phyloP scores from a whole-genome alignment of 2,113 vertebrate species.

The Spermophilus dauricus region DNA sequence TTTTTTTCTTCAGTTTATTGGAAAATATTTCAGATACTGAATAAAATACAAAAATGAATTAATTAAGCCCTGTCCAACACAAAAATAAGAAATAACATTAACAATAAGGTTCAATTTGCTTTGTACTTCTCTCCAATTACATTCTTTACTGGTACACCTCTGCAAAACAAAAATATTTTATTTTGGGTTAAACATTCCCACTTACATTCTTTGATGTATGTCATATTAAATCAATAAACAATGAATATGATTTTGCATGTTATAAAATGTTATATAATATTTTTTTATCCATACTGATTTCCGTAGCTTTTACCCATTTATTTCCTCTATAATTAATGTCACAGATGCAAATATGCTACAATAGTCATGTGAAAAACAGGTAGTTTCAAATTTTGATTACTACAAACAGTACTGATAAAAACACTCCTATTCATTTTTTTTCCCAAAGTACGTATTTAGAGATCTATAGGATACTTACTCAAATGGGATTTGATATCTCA shows the following conservation, averaged over 20 bases:
- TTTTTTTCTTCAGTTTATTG: background rate
- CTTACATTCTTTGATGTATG: background rate
- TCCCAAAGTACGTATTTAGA: background rate
- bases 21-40: background rate
- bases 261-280: background rate
- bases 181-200: background rate
- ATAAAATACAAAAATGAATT: background rate
- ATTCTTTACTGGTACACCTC: background rate
- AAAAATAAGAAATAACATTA: background rate
- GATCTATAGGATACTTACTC: background rate
- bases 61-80: background rate
- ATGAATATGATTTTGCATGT: background rate
- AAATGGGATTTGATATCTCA: background rate
- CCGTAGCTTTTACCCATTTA: background rate
- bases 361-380: background rate
- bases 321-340: background rate
- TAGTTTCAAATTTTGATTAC: background rate
- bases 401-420: background rate
- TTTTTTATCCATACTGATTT: background rate
- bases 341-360: background rate
- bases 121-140: background rate
- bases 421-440: background rate
- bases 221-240: background rate
- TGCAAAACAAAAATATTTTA: background rate
- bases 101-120: background rate